These are phyloP conservation scores for Nemotelus nigrinus DNA, from an alignment of 2,888 invertebrate genomes.

Conservation along the genomic window DNA sequence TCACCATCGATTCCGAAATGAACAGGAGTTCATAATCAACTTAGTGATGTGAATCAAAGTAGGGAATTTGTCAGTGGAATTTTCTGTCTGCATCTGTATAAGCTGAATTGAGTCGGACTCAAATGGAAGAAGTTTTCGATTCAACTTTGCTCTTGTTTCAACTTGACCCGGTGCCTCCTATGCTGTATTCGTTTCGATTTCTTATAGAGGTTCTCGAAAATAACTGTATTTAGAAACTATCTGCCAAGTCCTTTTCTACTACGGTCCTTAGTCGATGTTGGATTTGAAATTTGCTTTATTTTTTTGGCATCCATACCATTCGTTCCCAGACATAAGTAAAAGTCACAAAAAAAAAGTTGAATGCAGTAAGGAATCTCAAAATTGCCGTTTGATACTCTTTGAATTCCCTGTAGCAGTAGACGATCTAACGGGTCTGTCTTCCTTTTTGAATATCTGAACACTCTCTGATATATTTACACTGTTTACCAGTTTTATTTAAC, in stretches of 20 bases:
- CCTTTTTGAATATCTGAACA: conserved; percentile 22
- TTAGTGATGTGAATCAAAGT: conserved; percentile 26
- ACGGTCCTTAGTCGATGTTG: no score
- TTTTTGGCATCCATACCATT: no score
- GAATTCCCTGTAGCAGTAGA: no score
- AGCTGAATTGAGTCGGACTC: not conserved
- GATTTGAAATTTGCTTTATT: no score
- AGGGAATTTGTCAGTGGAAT: not conserved
- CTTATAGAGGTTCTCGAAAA: no score
- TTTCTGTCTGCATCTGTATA: not conserved
- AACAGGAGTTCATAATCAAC: conserved; percentile 37
- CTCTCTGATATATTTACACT: conserved; percentile 37
- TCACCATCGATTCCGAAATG: conserved; percentile 13
- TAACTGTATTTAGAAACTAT: no score
- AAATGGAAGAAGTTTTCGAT: conserved; percentile 14
- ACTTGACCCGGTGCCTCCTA: not conserved
- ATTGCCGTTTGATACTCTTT: not conserved
- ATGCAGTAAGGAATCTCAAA: conserved; percentile 8
- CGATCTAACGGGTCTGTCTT: not conserved
- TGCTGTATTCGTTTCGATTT: no score
- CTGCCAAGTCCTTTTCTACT: no score
- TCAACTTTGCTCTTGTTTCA: conserved; percentile 30
- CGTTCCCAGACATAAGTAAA: no score
- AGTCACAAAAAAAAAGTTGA: not conserved
- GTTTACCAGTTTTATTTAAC: conserved; percentile 40